phyloP scores from a whole-genome alignment of 2,113 vertebrate species.

The Turnix velox region DNA sequence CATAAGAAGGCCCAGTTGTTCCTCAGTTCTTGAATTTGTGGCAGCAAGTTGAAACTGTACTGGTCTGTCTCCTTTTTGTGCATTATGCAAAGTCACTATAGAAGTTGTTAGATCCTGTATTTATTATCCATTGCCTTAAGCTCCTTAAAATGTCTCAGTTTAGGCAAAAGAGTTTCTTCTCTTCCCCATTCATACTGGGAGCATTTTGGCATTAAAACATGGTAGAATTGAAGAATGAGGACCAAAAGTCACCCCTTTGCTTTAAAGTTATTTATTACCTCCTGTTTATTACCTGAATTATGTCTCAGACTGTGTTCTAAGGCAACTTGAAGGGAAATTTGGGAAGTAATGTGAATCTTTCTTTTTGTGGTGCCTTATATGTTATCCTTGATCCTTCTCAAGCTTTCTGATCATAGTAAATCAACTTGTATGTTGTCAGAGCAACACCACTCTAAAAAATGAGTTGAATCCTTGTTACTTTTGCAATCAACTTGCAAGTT shows the following conservation, averaged over 20 bases:
- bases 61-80: neutral
- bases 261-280: neutral
- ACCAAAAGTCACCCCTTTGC: neutral
- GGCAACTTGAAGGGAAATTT: neutral
- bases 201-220: neutral
- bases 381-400: neutral
- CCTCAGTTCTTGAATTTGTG: neutral
- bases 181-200: neutral
- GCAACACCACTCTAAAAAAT: neutral
- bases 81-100: neutral
- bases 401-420: neutral
- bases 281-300: neutral
- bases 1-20: neutral
- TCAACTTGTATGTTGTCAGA: neutral
- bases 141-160: neutral
- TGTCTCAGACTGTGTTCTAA: neutral
- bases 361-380: neutral
- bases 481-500: neutral
- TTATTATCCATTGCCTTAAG: neutral
- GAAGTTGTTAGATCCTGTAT: neutral
- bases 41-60: neutral
- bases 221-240: neutral
- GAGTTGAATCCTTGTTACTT: neutral
- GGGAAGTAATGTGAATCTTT: neutral
- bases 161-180: neutral